Evolutionary conservation across 2,888 invertebrate genomes (phyloP).

Genomic region (Anodontia alba): DNA sequence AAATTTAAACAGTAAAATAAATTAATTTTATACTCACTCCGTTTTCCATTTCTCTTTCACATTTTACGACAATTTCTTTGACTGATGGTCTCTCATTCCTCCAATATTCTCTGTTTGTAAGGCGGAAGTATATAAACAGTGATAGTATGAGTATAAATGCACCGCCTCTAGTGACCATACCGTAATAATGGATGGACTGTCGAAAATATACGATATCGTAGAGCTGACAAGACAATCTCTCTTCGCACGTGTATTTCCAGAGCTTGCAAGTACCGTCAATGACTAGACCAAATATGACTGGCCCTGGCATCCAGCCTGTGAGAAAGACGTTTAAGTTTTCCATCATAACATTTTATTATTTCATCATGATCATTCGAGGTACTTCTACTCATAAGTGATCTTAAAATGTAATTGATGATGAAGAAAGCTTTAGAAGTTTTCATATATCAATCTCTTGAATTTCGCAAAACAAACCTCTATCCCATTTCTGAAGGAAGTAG

Average conservation of each 20-base stretch:
- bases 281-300: conserved; percentile 49
- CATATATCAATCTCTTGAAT: no score
- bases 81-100: not conserved
- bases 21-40: not conserved
- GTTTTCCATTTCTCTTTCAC: not conserved
- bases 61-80: not conserved
- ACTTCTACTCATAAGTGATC: no score
- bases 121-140: conserved; percentile 36
- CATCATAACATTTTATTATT: no score
- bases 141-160: conserved; percentile 10
- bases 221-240: conserved; percentile 47
- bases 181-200: conserved; percentile 38
- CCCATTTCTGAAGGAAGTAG: no score
- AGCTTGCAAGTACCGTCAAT: conserved; percentile 51
- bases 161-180: not conserved
- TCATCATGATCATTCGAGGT: no score
- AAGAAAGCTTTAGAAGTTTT: no score
- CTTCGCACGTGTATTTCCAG: conserved; percentile 57
- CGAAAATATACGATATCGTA: conserved; percentile 57
- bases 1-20: no score
- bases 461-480: no score
- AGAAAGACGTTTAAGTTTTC: no score
- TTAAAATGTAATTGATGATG: no score
- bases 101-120: conserved; percentile 32
- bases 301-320: conserved; percentile 60